Conservation (phyloP, 2,113 vertebrate genomes). For the Thamnophis sirtalis region DNA sequence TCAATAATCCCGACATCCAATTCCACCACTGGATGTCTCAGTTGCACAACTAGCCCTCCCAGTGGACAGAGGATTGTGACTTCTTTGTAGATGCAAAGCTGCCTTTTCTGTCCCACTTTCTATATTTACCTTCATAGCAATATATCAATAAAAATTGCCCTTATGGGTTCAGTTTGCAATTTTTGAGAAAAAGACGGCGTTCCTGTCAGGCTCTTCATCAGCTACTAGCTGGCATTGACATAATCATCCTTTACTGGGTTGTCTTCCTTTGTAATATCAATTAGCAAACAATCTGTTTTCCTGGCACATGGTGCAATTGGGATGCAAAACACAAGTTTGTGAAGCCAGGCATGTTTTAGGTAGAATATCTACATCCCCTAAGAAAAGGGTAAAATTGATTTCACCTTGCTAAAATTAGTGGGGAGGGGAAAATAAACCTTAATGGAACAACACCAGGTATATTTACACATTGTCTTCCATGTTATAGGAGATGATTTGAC, state of each 20-base stretch:
- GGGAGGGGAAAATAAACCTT: neutral
- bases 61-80: neutral
- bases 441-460: slow-evolving; percentile 19
- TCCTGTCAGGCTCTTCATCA: slow-evolving; percentile 44
- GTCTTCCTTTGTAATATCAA: slow-evolving; percentile 57
- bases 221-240: slow-evolving; percentile 48
- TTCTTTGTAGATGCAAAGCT: slow-evolving; percentile 21
- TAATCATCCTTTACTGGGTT: slow-evolving; percentile 55
- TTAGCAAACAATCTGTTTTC: slow-evolving; percentile 62
- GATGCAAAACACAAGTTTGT: slow-evolving; percentile 54
- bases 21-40: neutral
- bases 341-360: slow-evolving; percentile 57
- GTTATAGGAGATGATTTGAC: neutral
- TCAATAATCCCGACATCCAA: neutral
- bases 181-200: slow-evolving; percentile 46
- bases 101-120: slow-evolving; percentile 28
- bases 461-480: neutral
- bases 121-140: slow-evolving; percentile 20
- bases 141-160: slow-evolving; percentile 22
- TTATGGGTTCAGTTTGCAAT: slow-evolving; percentile 23
- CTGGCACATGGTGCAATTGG: slow-evolving; percentile 45
- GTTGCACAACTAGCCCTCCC: neutral
- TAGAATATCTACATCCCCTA: slow-evolving; percentile 27
- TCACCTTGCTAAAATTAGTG: slow-evolving; percentile 32
- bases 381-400: neutral